Percentiles rank a stretch among this genome's conserved stretches.
These are phyloP conservation scores for Cataglyphis albicans DNA, from an alignment of 2,888 invertebrate genomes.

Conservation along the genomic window DNA sequence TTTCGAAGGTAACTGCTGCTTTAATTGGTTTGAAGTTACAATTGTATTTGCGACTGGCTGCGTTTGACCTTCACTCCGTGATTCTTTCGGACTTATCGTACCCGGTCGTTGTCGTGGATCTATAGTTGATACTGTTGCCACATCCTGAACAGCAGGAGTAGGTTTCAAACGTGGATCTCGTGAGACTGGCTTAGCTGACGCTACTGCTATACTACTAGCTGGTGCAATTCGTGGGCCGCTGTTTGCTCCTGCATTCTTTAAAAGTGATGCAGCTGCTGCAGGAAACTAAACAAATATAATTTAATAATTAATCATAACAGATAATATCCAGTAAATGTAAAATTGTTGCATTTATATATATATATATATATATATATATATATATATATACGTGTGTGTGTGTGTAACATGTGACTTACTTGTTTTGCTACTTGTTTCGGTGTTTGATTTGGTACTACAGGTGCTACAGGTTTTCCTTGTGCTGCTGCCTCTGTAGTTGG, in stretches of 20 bases:
- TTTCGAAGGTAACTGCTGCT: constrained; percentile 83
- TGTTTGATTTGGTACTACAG: constrained; percentile 76
- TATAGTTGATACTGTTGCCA: constrained; percentile 60
- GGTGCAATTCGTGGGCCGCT: constrained; percentile 87
- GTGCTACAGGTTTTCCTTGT: constrained; percentile 76
- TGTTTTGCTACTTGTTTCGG: constrained; percentile 79
- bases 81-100: constrained; percentile 72
- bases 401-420: constrained; percentile 67
- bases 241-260: constrained; percentile 80
- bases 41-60: constrained; percentile 78
- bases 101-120: constrained; percentile 78
- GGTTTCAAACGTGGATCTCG: constrained; percentile 83
- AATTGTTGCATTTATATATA: too few species aligned
- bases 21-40: constrained; percentile 84
- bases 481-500: constrained; percentile 72
- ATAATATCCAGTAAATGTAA: not conserved
- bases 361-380: too few species aligned
- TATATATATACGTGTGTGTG: not conserved
- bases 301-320: constrained; percentile 21
- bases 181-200: constrained; percentile 85
- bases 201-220: constrained; percentile 87
- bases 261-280: constrained; percentile 79
- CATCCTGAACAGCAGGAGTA: constrained; percentile 75
- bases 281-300: constrained; percentile 77
- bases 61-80: constrained; percentile 74